Conservation (phyloP, 2,888 invertebrate genomes). For the Colostygia pectinataria region DNA sequence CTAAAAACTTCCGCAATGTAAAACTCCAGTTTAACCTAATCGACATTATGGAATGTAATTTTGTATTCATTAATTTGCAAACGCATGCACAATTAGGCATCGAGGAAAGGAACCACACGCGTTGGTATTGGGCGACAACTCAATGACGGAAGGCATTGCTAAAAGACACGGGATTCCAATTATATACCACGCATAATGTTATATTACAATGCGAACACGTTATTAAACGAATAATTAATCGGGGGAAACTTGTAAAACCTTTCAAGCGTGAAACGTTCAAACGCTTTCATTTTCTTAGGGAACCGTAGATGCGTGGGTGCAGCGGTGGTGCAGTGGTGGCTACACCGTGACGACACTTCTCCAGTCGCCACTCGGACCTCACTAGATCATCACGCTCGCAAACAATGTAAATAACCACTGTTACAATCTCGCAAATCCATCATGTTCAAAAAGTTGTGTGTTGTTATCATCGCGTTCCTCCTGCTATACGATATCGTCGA, state of each 20-base stretch:
- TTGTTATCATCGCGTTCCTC: slow-evolving; percentile 53
- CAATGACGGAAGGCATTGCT: slow-evolving; percentile 60
- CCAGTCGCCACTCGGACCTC: slow-evolving; percentile 68
- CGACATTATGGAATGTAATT: slow-evolving; percentile 1
- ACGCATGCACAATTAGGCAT: slow-evolving; percentile 21
- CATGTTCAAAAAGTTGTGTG: slow-evolving; percentile 63
- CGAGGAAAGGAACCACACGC: slow-evolving; percentile 21
- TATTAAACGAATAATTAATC: slow-evolving; percentile 67
- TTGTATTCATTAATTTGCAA: slow-evolving; percentile 23
- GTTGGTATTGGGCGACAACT: slow-evolving; percentile 13
- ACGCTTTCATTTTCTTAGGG: slow-evolving; percentile 78
- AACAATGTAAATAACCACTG: slow-evolving; percentile 60
- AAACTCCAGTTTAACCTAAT: background rate
- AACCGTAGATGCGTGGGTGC: slow-evolving; percentile 38
- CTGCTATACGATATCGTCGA: slow-evolving; percentile 44
- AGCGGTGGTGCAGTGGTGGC: slow-evolving; percentile 29
- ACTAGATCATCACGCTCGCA: slow-evolving; percentile 56
- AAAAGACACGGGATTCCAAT: slow-evolving; percentile 54
- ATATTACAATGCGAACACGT: slow-evolving; percentile 60
- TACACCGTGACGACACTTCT: slow-evolving; percentile 43
- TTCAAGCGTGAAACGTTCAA: slow-evolving; percentile 59
- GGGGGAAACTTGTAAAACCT: slow-evolving; percentile 68
- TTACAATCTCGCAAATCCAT: slow-evolving; percentile 44
- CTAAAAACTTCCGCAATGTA: slow-evolving; percentile 1
- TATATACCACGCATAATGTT: slow-evolving; percentile 45